A percentile compares a stretch with the other conserved stretches of the same genome.
phyloP scores from a whole-genome alignment of 2,113 vertebrate genomes.

The Gambusia affinis region DNA sequence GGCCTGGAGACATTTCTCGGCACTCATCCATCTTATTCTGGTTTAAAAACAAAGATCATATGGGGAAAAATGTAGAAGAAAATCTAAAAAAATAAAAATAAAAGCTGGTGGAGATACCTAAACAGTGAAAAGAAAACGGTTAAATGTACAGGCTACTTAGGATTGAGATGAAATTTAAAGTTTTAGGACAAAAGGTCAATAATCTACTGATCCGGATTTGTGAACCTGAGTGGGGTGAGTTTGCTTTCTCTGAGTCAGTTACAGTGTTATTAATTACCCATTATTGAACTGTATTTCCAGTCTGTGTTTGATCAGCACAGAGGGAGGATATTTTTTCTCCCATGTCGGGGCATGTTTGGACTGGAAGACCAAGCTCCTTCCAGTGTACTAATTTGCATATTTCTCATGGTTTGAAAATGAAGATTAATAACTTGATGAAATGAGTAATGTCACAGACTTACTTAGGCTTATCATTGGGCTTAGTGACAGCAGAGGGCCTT shows the following conservation, averaged over 20 bases:
- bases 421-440: conserved; percentile 3
- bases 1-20: conserved; percentile 82
- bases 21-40: conserved; percentile 89
- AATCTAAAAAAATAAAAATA: no score
- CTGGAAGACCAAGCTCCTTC: conserved; percentile 18
- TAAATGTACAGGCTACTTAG: no score
- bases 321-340: conserved; percentile 4
- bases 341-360: conserved; percentile 38
- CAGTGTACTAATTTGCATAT: conserved; percentile 63
- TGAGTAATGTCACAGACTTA: conserved; percentile 23
- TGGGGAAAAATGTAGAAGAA: not conserved
- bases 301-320: conserved; percentile 2
- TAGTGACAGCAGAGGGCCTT: conserved; percentile 26
- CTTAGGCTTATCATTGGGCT: conserved; percentile 5
- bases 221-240: not conserved
- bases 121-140: no score
- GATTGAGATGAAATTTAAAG: no score
- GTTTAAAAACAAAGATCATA: conserved; percentile 50
- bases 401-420: conserved; percentile 60
- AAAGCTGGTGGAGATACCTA: no score
- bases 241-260: not conserved
- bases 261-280: not conserved
- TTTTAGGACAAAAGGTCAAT: not conserved
- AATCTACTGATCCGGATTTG: not conserved
- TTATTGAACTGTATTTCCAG: not conserved